Evolutionary conservation across 2,797 vertebrate genomes (phyloP).

Genomic region (Chelon labrosus): DNA sequence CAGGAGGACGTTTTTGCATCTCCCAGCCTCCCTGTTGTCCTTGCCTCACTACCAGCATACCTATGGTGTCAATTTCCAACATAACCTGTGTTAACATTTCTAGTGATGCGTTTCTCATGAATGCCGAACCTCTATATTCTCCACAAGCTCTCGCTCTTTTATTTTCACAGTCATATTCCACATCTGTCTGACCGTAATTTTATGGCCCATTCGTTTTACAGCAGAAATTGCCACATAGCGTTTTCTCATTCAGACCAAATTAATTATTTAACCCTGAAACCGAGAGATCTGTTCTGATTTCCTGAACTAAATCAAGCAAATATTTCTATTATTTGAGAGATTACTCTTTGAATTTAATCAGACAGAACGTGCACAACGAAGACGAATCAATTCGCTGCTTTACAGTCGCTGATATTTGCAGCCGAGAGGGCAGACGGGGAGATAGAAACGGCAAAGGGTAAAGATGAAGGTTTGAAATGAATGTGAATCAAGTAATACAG

Average conservation of each 20-base stretch:
- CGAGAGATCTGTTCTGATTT: conserved; percentile 41
- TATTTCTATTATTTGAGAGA: conserved; percentile 13
- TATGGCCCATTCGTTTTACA: conserved; percentile 30
- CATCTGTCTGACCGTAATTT: conserved; percentile 22
- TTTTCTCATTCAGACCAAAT: conserved; percentile 41
- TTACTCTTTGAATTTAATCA: conserved; percentile 33
- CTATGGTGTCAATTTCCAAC: not conserved
- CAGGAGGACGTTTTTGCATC: not conserved
- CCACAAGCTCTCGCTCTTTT: not conserved
- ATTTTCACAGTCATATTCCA: conserved; percentile 20
- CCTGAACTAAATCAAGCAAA: conserved; percentile 46
- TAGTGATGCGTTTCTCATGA: conserved; percentile 1
- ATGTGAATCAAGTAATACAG: conserved; percentile 29
- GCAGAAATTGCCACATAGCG: conserved; percentile 2
- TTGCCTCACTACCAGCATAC: conserved; percentile 16
- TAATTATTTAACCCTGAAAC: conserved; percentile 30
- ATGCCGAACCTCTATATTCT: conserved; percentile 1
- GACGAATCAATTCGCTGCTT: conserved; percentile 13
- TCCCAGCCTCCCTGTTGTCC: conserved; percentile 4
- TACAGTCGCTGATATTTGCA: conserved; percentile 6
- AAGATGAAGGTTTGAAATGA: conserved; percentile 12
- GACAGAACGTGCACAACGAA: not conserved
- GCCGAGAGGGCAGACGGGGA: not conserved
- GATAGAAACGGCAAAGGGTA: not conserved
- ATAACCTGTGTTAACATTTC: conserved; percentile 5